Evolutionary conservation across 1,140 invertebrate genomes (phyloP).

Genomic region (Lycorma delicatula): DNA sequence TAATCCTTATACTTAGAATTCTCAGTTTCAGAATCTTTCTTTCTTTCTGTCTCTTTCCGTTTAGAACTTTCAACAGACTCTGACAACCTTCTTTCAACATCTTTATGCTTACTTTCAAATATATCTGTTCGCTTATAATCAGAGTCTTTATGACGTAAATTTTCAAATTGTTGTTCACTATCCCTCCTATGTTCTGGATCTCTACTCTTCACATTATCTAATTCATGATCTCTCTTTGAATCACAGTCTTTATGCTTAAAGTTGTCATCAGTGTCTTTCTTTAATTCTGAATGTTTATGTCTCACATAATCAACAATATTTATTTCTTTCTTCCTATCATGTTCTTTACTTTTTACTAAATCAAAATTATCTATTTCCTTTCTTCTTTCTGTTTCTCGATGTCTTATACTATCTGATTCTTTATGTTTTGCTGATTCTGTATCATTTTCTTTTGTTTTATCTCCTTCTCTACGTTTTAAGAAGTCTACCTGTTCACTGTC

Average conservation of each 20-base stretch:
- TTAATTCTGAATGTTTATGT: constrained; percentile 19
- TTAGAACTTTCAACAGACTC: constrained; percentile 3
- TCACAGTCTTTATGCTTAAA: constrained; percentile 32
- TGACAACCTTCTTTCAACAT: no score
- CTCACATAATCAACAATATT: constrained; percentile 16
- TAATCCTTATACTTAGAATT: constrained; percentile 10
- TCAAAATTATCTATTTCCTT: constrained; percentile 20
- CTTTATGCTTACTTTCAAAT: no score
- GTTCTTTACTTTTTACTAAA: constrained; percentile 19
- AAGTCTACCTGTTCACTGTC: neutral
- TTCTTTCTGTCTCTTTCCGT: constrained; percentile 12
- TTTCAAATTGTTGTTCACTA: constrained; percentile 2
- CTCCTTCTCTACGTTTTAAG: constrained; percentile 3
- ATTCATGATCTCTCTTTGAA: constrained; percentile 38
- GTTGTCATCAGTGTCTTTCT: constrained; percentile 27
- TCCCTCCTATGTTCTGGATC: constrained; percentile 32
- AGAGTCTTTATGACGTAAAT: no score
- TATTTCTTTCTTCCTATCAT: constrained; percentile 17
- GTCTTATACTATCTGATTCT: constrained; percentile 13
- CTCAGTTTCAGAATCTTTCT: constrained; percentile 4
- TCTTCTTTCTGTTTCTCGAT: constrained; percentile 20
- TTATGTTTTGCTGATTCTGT: constrained; percentile 6
- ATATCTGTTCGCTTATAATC: no score
- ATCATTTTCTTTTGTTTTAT: constrained; percentile 19
- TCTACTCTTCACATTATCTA: constrained; percentile 36